Conservation (phyloP, 2,888 invertebrate species). For the Brachyptera risi region DNA sequence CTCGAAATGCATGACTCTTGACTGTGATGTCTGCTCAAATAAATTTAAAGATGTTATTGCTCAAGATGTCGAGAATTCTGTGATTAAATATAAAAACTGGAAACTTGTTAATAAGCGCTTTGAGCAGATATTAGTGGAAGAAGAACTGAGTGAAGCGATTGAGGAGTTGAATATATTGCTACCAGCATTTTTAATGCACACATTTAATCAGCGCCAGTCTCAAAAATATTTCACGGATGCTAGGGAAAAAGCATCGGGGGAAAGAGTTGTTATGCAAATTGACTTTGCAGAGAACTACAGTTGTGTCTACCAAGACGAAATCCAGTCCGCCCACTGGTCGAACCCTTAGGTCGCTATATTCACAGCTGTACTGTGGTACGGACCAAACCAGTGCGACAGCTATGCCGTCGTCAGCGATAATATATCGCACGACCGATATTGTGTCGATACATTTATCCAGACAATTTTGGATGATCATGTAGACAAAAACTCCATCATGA, state of each 20-base stretch:
- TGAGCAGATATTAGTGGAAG: background rate
- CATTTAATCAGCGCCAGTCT: slow-evolving; percentile 5
- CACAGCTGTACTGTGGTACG: slow-evolving; percentile 18
- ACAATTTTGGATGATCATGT: background rate
- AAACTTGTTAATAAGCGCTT: background rate
- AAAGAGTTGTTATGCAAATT: slow-evolving; percentile 3
- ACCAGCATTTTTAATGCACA: slow-evolving; percentile 2
- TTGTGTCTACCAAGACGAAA: slow-evolving; percentile 12
- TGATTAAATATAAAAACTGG: background rate
- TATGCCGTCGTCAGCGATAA: slow-evolving; percentile 13
- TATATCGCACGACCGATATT: slow-evolving; percentile 19
- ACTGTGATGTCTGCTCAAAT: too few species aligned
- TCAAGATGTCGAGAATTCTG: background rate
- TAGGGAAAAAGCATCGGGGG: background rate
- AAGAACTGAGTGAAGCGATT: background rate
- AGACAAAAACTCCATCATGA: background rate
- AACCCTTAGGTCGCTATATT: slow-evolving; percentile 16
- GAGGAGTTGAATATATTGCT: background rate
- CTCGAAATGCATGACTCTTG: background rate
- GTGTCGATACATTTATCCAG: slow-evolving; percentile 7
- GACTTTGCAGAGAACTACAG: slow-evolving; percentile 9
- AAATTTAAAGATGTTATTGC: background rate
- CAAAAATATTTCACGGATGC: background rate
- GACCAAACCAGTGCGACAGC: slow-evolving; percentile 11
- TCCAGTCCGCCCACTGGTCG: slow-evolving; percentile 14